Base-by-base conservation (phyloP, 2,888 invertebrate species). In the Macrosoma leucophasiata region DNA sequence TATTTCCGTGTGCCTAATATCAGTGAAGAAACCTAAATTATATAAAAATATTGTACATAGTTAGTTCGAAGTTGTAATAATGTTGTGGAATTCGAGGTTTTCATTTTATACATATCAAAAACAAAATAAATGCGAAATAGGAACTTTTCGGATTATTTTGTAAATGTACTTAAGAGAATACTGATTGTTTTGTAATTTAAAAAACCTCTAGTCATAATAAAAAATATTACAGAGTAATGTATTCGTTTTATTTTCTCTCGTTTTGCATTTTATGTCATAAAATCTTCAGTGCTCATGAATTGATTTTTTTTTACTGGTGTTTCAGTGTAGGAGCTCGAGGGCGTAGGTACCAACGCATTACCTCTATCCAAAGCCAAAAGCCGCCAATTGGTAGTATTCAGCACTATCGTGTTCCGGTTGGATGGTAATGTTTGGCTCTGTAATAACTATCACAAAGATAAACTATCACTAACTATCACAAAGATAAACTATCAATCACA, bases 131-230 rank as follows among this genome's bases (percentile, higher is more conserved):
- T 54, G 52, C 61, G 52, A 68, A 58, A 50, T 53, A 52, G 49
- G 55, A 57, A 48, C 20, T 59, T 66, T 66, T 74, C 63, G 49
- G 59, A 56, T 72, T 71, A 73, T 78, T 76, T 75, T 78, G 73
- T 71, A 60, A 68, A 57, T 58, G 45, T 58, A 58, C 48, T 50
- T 59, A 68, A 68, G 62, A 56, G 55, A 66, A 67, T 57, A 67
- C 62, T 58, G 58, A 67, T 78, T 77, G 70, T 81, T 88, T 88
- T 88, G 86, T 88, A 88, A 87, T 72, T 86, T 85, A 85, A 87
- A 86, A 87, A 84, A 87, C 88, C 87, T 88, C 88, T 89, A 89
- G 88, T 88, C 89, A 89, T 85, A 88, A 88, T 88, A 88, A 88
- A 86, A 75, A 73, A 75, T 76, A 75, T 76, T 75, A 81, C 63